Evolutionary conservation across 2,113 vertebrate genomes (phyloP).

Genomic region (Prunella himalayana): DNA sequence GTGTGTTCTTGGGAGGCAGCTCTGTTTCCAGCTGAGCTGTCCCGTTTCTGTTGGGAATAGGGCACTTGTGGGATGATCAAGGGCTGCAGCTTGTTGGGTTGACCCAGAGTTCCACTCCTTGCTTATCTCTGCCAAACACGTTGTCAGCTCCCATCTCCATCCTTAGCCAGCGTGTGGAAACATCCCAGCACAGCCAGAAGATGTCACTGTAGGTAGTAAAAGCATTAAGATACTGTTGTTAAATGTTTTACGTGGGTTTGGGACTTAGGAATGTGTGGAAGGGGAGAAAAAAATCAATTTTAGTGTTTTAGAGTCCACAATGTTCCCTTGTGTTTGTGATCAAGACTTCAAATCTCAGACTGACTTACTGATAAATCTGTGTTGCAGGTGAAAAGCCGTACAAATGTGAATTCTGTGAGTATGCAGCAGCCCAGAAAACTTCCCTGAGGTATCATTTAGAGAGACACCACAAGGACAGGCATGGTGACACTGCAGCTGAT

Average conservation of each 20-base stretch:
- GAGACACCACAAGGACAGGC: slow-evolving; percentile 90
- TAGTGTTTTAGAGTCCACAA: accelerated
- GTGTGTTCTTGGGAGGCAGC: neutral
- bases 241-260: neutral
- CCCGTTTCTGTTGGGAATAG: neutral
- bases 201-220: slow-evolving; percentile 40
- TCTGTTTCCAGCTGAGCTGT: neutral
- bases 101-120: neutral
- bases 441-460: slow-evolving; percentile 93
- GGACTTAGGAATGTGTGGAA: neutral
- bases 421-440: slow-evolving; percentile 95
- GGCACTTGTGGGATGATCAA: neutral
- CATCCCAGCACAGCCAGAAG: neutral
- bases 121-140: neutral
- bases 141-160: neutral
- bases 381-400: slow-evolving; percentile 94
- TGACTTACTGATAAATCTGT: neutral
- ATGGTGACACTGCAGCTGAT: slow-evolving; percentile 48
- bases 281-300: neutral
- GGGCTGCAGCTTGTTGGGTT: neutral
- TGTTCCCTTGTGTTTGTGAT: neutral
- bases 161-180: neutral
- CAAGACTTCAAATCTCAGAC: neutral
- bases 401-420: slow-evolving; percentile 94
- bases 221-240: neutral